Conservation (phyloP, 2,888 invertebrate species). For the Amphipyra berbera region DNA sequence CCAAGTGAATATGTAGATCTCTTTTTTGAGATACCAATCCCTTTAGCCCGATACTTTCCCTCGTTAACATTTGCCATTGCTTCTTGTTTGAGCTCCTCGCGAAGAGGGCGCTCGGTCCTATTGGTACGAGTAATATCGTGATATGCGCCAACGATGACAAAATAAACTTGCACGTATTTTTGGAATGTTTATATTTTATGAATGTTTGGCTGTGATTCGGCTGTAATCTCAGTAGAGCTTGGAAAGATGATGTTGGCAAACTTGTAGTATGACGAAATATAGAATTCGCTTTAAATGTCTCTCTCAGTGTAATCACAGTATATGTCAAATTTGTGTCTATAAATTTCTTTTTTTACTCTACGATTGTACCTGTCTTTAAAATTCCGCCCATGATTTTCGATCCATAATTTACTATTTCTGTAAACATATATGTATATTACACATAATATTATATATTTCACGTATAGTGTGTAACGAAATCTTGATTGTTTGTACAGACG, state of each 20-base stretch:
- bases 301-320: constrained; percentile 12
- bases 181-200: constrained; percentile 75
- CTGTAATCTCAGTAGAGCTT: constrained; percentile 67
- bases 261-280: constrained; percentile 25
- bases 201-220: constrained; percentile 82
- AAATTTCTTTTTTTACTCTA: neutral
- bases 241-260: constrained; percentile 41
- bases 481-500: constrained; percentile 80
- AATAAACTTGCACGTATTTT: constrained; percentile 66
- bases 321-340: constrained; percentile 19
- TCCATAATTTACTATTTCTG: constrained; percentile 52
- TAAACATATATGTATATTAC: constrained; percentile 39
- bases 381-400: constrained; percentile 66
- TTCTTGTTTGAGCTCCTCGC: constrained; percentile 16
- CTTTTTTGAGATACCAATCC: constrained; percentile 32
- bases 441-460: constrained; percentile 59
- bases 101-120: constrained; percentile 20
- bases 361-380: constrained; percentile 28
- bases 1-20: constrained; percentile 20
- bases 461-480: constrained; percentile 65
- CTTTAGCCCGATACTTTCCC: constrained; percentile 7
- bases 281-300: constrained; percentile 11
- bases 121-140: constrained; percentile 14
- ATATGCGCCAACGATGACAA: constrained; percentile 20
- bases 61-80: constrained; percentile 4